Evolutionary conservation across 2,888 invertebrate genomes (phyloP), one percentile per base, ranked within the genome.

Genomic region (Agriopis leucophaearia): DNA sequence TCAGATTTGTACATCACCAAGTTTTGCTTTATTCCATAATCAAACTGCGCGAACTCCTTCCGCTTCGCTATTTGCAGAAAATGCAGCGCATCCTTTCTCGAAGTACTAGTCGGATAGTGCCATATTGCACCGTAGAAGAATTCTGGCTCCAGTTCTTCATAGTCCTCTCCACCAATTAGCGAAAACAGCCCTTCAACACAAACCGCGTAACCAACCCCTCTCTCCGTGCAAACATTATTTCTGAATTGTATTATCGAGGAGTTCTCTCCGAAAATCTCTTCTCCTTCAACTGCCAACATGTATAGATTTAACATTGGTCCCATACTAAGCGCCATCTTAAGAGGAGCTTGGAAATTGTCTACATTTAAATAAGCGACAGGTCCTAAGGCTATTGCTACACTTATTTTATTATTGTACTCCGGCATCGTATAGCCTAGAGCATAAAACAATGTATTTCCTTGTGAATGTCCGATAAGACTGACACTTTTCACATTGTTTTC

Each of bases 401-500:
- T 86, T 9, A 96, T 87, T 81, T 95, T 95, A 0, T 86, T 77
- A 76, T 95, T 95, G 77, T 95, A 95, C 59, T 94, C 94, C 0
- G 95, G 94, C 51, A 82, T 81, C 48, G 84, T 83, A 0, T 94
- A 88, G 0, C 90, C 86, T 85, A 95, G 89, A 0, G 95, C 94
- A 71, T 89, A 95, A 74, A 95, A 95, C 13, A 84, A 76, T 0
- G 95, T 94, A 0, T 94, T 94, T 7, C 96, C 97, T 77, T 92
- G 92, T 0, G 96, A 97, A 81, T 96, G 96, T 0, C 96, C 97
- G 5, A 96, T 85, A 75, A 96, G 96, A 72, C 94, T 94, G 0
- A 97, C 66, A 50, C 94, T 85, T 5, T 88, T 72, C 52, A 92
- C 88, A 0, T 90, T 88, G 0, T 96, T 96, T 9, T 72, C 63